Percentiles rank a stretch among this genome's conserved stretches.
Evolutionary conservation across 2,888 invertebrate species (phyloP).

Genomic region (Venusia cambrica): DNA sequence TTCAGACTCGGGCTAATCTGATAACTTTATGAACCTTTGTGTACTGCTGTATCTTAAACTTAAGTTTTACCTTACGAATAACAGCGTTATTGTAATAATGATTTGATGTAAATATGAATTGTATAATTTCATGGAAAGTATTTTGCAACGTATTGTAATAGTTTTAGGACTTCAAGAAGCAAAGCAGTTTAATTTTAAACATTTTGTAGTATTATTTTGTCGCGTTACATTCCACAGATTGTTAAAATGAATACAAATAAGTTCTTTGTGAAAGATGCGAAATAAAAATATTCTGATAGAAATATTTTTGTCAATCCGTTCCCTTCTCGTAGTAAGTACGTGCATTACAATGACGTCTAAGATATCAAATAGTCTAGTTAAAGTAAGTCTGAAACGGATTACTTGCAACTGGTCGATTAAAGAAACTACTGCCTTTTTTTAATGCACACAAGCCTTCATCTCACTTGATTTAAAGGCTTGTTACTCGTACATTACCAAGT

Average conservation of each 20-base stretch:
- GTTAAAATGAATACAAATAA: slow-evolving; percentile 33
- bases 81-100: slow-evolving; percentile 38
- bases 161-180: slow-evolving; percentile 40
- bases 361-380: too few relatives aligned
- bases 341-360: too few relatives aligned
- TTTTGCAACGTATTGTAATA: slow-evolving; percentile 44
- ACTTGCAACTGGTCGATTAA: too few relatives aligned
- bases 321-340: too few relatives aligned
- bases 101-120: slow-evolving; percentile 52
- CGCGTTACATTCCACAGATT: slow-evolving; percentile 64
- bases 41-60: slow-evolving; percentile 41
- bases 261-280: slow-evolving; percentile 43
- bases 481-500: too few relatives aligned
- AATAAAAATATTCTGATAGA: too few relatives aligned
- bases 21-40: slow-evolving; percentile 20
- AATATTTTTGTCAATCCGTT: too few relatives aligned
- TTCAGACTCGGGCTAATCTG: slow-evolving; percentile 15
- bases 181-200: slow-evolving; percentile 44
- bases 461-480: too few relatives aligned
- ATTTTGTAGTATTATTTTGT: slow-evolving; percentile 50
- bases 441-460: too few relatives aligned
- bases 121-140: slow-evolving; percentile 39
- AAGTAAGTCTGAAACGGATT: too few relatives aligned
- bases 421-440: too few relatives aligned
- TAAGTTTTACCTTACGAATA: slow-evolving; percentile 39